These are phyloP conservation scores for Metalampra italica DNA, from an alignment of 2,888 invertebrate genomes.

Conservation along the genomic window DNA sequence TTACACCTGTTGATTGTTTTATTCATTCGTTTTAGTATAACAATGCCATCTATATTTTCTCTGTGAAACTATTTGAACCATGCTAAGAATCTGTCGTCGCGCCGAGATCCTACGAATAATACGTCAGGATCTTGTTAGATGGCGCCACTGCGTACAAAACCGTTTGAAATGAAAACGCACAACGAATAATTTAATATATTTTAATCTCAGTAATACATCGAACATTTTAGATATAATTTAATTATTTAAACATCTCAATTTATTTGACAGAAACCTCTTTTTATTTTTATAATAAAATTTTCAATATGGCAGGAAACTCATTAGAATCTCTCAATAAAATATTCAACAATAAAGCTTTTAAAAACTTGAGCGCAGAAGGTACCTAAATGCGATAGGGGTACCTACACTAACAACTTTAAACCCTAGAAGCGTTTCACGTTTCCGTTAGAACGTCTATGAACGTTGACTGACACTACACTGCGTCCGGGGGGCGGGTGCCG, in stretches of 20 bases:
- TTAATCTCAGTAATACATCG: conserved; percentile 53
- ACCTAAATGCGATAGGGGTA: conserved; percentile 64
- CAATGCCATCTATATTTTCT: not conserved
- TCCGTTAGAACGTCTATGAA: conserved; percentile 63
- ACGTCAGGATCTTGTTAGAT: not conserved
- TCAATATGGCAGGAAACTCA: conserved; percentile 63
- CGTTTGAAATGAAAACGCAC: not conserved
- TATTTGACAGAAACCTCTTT: conserved; percentile 54
- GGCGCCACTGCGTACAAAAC: not conserved
- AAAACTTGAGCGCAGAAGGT: conserved; percentile 74
- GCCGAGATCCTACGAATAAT: not conserved
- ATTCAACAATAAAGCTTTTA: conserved; percentile 73
- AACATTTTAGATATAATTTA: conserved; percentile 56
- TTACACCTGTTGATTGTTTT: too few species aligned
- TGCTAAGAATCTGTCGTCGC: not conserved
- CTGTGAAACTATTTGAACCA: not conserved
- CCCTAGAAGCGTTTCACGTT: conserved; percentile 75
- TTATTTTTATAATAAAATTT: conserved; percentile 46
- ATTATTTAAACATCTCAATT: conserved; percentile 56
- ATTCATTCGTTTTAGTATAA: too few species aligned
- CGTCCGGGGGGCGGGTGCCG: conserved; percentile 31
- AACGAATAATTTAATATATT: conserved; percentile 8
- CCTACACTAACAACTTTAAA: conserved; percentile 68
- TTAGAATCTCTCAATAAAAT: conserved; percentile 68
- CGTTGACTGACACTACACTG: conserved; percentile 48